Percentiles rank a stretch among this genome's conserved stretches.
Conservation (phyloP, 2,888 invertebrate species). For the Oscheius myriophilus region DNA sequence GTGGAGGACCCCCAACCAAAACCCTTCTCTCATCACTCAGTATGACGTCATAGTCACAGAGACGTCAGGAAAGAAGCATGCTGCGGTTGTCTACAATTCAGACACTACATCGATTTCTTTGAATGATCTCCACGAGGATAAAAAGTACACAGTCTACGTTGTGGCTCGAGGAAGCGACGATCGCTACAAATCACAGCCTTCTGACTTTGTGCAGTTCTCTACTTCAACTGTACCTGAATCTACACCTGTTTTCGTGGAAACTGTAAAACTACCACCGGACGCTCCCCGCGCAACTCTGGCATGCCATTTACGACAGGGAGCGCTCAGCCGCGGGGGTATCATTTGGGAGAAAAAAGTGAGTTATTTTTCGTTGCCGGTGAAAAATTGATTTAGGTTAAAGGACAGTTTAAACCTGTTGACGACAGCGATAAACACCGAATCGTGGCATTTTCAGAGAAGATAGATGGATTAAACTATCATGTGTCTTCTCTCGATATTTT, state of each 20-base stretch:
- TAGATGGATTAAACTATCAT: conserved; percentile 14
- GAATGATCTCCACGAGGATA: conserved; percentile 28
- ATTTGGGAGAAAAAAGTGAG: conserved; percentile 40
- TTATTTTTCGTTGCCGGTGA: not conserved
- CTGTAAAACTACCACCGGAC: conserved; percentile 22
- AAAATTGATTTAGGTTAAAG: conserved; percentile 12
- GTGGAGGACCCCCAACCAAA: conserved; percentile 39
- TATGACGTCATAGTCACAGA: conserved; percentile 37
- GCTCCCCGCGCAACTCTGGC: conserved; percentile 24
- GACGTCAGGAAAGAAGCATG: conserved; percentile 12
- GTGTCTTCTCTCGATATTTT: conserved; percentile 38
- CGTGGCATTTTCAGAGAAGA: conserved; percentile 10
- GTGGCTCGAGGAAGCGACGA: conserved; percentile 32
- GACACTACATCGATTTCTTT: conserved; percentile 16
- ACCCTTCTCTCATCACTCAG: conserved; percentile 12
- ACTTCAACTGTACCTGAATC: conserved; percentile 14
- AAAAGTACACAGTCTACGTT: conserved; percentile 39
- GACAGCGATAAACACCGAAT: not conserved
- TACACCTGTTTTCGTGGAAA: conserved; percentile 21
- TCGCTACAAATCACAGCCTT: conserved; percentile 31
- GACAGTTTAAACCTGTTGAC: not conserved
- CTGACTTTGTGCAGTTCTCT: conserved; percentile 36
- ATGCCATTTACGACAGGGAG: conserved; percentile 33
- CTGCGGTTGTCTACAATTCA: conserved; percentile 26
- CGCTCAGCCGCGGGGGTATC: conserved; percentile 9